phyloP scores from a whole-genome alignment of 2,888 invertebrate genomes.

The Idaea biselata region DNA sequence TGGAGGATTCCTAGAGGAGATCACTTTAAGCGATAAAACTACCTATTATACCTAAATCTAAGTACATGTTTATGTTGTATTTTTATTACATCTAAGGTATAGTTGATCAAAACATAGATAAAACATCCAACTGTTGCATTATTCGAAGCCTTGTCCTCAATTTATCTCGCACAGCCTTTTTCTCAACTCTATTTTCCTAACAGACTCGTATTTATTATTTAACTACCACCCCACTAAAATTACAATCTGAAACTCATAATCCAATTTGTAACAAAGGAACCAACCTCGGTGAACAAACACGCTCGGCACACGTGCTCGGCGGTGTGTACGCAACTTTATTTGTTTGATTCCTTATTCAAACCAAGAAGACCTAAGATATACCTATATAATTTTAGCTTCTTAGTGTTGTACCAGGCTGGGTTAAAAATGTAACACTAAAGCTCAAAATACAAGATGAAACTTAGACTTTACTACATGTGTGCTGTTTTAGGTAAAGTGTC shows the following conservation, averaged over 20 bases:
- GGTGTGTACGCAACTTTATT: neutral
- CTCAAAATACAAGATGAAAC: too few species aligned
- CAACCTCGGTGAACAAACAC: neutral
- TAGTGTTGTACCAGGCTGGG: too few species aligned
- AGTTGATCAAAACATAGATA: too few species aligned
- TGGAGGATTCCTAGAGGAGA: too few species aligned
- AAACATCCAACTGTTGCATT: neutral
- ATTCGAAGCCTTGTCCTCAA: neutral
- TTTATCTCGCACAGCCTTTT: neutral
- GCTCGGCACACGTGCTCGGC: neutral
- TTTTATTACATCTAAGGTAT: too few species aligned
- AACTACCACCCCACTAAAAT: neutral
- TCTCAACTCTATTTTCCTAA: neutral
- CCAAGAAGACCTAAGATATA: neutral
- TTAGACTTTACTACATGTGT: too few species aligned
- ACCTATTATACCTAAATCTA: too few species aligned
- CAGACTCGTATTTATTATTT: neutral
- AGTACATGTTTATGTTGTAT: too few species aligned
- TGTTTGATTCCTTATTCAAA: constrained; percentile 1
- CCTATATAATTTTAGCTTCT: neutral
- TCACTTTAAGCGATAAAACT: too few species aligned
- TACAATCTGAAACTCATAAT: constrained; percentile 1
- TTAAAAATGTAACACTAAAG: too few species aligned
- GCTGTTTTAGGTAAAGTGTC: too few species aligned
- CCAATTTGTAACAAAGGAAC: neutral